phyloP scores from a whole-genome alignment of 2,888 invertebrate genomes.

The Spilosoma lubricipeda region DNA sequence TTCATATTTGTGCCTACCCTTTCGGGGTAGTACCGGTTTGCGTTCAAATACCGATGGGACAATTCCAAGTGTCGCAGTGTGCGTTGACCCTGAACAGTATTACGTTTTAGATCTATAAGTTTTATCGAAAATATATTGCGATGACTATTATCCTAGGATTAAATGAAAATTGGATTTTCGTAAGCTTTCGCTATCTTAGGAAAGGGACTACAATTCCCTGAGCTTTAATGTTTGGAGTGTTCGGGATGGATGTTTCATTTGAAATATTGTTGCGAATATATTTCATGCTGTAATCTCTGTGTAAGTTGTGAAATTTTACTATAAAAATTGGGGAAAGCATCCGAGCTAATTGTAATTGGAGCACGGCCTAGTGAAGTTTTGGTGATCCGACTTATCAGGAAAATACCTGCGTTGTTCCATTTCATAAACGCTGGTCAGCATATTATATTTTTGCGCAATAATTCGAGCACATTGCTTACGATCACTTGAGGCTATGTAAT shows the following conservation, averaged over 20 bases:
- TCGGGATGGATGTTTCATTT: not conserved
- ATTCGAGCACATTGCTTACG: too few relatives aligned
- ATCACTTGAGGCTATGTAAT: too few relatives aligned
- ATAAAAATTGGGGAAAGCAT: too few relatives aligned
- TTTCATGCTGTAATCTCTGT: not conserved
- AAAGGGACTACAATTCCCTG: constrained; percentile 18
- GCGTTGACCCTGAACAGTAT: constrained; percentile 25
- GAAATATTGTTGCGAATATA: not conserved
- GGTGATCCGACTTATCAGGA: not conserved
- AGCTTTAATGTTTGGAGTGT: constrained; percentile 11
- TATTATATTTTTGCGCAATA: not conserved
- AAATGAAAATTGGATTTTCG: constrained; percentile 27
- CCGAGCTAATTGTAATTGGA: not conserved
- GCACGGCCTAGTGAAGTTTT: not conserved
- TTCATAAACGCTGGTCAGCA: not conserved
- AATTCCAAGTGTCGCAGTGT: not conserved
- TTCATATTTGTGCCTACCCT: not conserved
- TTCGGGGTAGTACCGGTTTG: not conserved
- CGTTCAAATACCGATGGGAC: not conserved
- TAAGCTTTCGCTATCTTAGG: constrained; percentile 1
- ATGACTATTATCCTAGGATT: constrained; percentile 26
- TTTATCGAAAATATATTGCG: constrained; percentile 35
- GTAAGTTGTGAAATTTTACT: not conserved
- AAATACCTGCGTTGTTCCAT: not conserved
- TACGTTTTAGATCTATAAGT: constrained; percentile 36